Evolutionary conservation across 2,888 invertebrate genomes (phyloP).

Genomic region (Invenusta paracnida): DNA sequence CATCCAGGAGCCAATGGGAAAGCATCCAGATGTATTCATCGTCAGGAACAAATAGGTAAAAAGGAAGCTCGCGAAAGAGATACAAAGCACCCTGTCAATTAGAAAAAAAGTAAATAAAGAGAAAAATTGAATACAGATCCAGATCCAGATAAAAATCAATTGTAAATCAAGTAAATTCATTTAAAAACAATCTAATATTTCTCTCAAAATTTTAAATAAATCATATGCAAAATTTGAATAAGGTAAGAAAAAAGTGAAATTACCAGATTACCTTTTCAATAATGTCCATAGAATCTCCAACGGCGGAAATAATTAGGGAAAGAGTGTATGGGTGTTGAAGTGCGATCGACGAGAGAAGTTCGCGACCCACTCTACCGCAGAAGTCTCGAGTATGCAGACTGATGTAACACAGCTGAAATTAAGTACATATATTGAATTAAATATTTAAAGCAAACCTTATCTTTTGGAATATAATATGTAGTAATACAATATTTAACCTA

Average conservation of each 20-base stretch:
- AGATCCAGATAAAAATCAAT: too few species aligned
- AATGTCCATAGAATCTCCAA: not conserved
- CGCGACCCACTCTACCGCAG: not conserved
- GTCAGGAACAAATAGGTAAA: not conserved
- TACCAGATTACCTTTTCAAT: not conserved
- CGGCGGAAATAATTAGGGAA: not conserved
- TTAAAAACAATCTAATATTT: too few species aligned
- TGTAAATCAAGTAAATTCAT: too few species aligned
- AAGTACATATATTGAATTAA: too few species aligned
- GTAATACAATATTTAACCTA: not conserved
- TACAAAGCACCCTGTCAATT: not conserved
- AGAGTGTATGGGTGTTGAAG: not conserved
- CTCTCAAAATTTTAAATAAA: too few species aligned
- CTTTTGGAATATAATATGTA: not conserved
- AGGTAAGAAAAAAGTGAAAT: not conserved
- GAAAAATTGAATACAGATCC: too few species aligned
- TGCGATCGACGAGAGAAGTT: not conserved
- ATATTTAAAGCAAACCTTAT: not conserved
- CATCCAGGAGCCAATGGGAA: not conserved
- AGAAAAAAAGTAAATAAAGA: not conserved
- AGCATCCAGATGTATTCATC: not conserved
- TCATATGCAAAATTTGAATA: not conserved
- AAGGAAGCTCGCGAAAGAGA: not conserved
- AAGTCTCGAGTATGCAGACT: not conserved
- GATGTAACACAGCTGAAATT: not conserved